phyloP scores from a whole-genome alignment of 2,888 invertebrate genomes.

The Andrena trimmerana region DNA sequence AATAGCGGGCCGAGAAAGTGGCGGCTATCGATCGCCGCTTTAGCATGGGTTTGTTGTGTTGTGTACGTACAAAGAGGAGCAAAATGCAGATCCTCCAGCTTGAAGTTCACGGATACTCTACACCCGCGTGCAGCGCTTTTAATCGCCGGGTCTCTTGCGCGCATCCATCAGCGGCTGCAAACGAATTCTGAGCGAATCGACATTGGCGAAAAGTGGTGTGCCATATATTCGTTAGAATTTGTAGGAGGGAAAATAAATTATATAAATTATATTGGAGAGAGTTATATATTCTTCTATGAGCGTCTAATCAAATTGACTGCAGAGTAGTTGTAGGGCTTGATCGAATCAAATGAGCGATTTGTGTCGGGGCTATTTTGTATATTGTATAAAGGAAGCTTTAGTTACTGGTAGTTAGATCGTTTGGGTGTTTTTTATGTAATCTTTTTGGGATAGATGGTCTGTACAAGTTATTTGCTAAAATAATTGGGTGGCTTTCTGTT shows the following conservation, averaged over 20 bases:
- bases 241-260: too few relatives aligned
- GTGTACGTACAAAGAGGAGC: slow-evolving; percentile 29
- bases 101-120: background rate
- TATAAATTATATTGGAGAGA: too few relatives aligned
- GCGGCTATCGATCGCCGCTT: slow-evolving; percentile 59
- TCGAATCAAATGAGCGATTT: background rate
- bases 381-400: background rate
- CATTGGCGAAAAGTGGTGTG: too few relatives aligned
- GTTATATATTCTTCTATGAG: too few relatives aligned
- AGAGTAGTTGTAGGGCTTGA: background rate
- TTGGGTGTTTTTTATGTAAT: too few relatives aligned
- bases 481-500: background rate
- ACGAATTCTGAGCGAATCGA: too few relatives aligned
- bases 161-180: too few relatives aligned
- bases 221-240: too few relatives aligned
- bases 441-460: too few relatives aligned
- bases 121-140: background rate
- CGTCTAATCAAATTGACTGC: background rate
- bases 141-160: background rate
- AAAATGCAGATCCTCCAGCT: slow-evolving; percentile 5
- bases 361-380: background rate
- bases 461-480: too few relatives aligned
- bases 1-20: slow-evolving; percentile 63
- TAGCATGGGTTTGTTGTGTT: slow-evolving; percentile 25
- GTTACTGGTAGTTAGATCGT: too few relatives aligned